Evolutionary conservation across 1,140 invertebrate genomes (phyloP), one percentile per base, ranked within the genome.

Genomic region (Heliconius hermathena): DNA sequence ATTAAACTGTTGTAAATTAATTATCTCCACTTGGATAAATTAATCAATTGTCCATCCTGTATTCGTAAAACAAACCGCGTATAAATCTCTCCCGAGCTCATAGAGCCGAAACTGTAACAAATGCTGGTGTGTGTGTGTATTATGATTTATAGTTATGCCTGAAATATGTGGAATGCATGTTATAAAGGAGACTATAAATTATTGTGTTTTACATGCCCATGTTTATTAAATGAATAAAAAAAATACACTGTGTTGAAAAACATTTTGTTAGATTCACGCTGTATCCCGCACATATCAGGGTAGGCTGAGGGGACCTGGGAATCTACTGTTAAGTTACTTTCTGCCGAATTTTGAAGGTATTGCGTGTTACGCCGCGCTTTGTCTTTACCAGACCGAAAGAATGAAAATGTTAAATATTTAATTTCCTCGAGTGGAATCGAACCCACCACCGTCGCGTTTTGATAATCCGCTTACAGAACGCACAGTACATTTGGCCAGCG

Each of bases 91-190:
- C 71, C 26, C 60, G 60, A 38, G 71, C 36, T 72, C 71, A 72
- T 72, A 72, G 71, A 66, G 60, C 60, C 71, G 36, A 41, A 72
- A 72, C 36, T 16, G 71, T 72, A 72, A 36, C 71, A 72, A 72
- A 72, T 38, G 71, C 36, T 36, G 36, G n/a, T 41, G 16, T 52
- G 33, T 38, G 33, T 72, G n/a, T 72, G 46, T 52, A 73, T 73
- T 73, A 73, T 49, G 72, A 73, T 73, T 73, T 73, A 73, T 73
- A 26, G 71, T 22, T 41, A 72, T 72, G 71, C 36, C 71, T 72
- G 71, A 33, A 73, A 49, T 73, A 73, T 49, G 46, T 73, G 72
- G 72, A 46, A 73, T 49, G 72, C 72, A 49, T 72, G 71, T 72
- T 72, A 72, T 72, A 72, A 72, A 41, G 29, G 71, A 66, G 60